These are phyloP conservation scores for Sesamia inferens DNA, from an alignment of 2,888 invertebrate genomes.

Conservation along the genomic window DNA sequence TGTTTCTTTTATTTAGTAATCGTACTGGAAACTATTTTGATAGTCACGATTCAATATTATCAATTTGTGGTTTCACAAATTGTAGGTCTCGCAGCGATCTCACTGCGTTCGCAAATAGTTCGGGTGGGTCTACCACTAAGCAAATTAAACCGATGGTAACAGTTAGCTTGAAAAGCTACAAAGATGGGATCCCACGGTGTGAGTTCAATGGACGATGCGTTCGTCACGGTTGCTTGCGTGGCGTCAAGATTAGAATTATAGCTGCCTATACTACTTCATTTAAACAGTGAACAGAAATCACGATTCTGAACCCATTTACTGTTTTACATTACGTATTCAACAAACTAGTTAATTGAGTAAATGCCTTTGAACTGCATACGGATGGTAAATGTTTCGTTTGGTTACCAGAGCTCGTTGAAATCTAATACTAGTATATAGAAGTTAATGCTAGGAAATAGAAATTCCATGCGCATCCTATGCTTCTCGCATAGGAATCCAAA, in stretches of 20 bases:
- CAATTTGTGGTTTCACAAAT: conserved; percentile 70
- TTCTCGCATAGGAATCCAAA: no score
- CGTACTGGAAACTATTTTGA: conserved; percentile 50
- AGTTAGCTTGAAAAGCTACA: conserved; percentile 83
- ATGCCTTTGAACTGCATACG: conserved; percentile 68
- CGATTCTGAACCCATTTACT: conserved; percentile 48
- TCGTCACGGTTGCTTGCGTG: conserved; percentile 79
- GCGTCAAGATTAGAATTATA: conserved; percentile 72
- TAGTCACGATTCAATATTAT: conserved; percentile 69
- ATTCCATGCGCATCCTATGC: conserved; percentile 7
- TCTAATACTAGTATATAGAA: conserved; percentile 24
- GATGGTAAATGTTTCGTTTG: conserved; percentile 59
- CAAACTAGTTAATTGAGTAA: conserved; percentile 68
- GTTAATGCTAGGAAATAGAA: conserved; percentile 45
- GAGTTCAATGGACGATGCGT: conserved; percentile 83
- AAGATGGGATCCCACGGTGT: conserved; percentile 83
- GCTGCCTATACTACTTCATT: conserved; percentile 57
- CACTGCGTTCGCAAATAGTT: conserved; percentile 62
- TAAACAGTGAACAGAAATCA: conserved; percentile 53
- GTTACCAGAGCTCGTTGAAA: conserved; percentile 45
- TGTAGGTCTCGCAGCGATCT: conserved; percentile 58
- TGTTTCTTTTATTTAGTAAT: conserved; percentile 57
- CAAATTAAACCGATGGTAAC: conserved; percentile 79
- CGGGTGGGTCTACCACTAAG: conserved; percentile 71
- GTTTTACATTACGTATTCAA: conserved; percentile 68